Conservation (phyloP, 2,797 vertebrate genomes). For the Siniperca obscura region DNA sequence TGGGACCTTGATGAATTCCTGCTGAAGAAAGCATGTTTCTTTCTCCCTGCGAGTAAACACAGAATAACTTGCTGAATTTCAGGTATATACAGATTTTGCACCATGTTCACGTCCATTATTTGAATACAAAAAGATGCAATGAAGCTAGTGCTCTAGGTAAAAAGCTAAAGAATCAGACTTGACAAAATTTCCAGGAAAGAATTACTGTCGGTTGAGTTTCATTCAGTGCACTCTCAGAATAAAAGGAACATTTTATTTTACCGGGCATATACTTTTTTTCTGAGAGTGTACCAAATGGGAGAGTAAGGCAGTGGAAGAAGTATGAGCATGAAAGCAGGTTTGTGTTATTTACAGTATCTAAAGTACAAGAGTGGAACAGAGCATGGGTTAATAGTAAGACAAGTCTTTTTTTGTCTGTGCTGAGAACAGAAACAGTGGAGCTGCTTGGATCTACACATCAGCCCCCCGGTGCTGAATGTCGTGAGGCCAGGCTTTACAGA, state of each 20-base stretch:
- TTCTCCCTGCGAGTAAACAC: constrained; percentile 20
- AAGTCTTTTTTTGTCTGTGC: constrained; percentile 49
- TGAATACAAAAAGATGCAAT: constrained; percentile 34
- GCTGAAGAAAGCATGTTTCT: constrained; percentile 49
- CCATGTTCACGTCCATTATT: constrained; percentile 17
- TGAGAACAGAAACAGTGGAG: constrained; percentile 57
- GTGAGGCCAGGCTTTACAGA: constrained; percentile 65
- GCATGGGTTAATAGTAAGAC: constrained; percentile 59
- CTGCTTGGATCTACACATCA: constrained; percentile 64
- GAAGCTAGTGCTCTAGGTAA: constrained; percentile 14
- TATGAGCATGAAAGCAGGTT: constrained; percentile 59
- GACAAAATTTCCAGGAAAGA: constrained; percentile 29
- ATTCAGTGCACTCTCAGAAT: constrained; percentile 28
- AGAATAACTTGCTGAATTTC: constrained; percentile 27
- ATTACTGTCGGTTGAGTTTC: constrained; percentile 15
- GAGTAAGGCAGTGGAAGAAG: constrained; percentile 74
- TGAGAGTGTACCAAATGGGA: constrained; percentile 43
- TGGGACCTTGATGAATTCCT: constrained; percentile 55
- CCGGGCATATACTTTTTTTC: constrained; percentile 20
- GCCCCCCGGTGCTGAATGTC: constrained; percentile 35
- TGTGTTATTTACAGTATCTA: constrained; percentile 71
- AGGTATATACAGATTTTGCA: constrained; percentile 17
- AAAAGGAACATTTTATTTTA: constrained; percentile 23
- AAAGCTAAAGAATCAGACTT: constrained; percentile 23
- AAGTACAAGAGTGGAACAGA: constrained; percentile 68